Base-by-base conservation (phyloP, 2,113 vertebrate genomes). In the Corydoras sp. region DNA sequence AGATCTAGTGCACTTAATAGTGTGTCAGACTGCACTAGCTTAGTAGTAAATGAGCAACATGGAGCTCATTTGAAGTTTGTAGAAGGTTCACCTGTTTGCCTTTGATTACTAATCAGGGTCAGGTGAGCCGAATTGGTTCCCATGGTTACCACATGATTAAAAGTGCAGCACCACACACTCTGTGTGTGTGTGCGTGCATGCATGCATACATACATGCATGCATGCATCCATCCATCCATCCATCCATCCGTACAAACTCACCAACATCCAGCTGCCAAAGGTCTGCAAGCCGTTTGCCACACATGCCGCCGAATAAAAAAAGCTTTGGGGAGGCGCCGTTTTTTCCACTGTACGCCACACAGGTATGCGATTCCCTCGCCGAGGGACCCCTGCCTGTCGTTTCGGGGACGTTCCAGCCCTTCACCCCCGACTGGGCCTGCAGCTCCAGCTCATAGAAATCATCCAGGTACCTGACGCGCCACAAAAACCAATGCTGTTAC, bases 371-470 rank as follows among this genome's bases (percentile, higher is more conserved):
- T 83, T 99, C 97, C 68, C 96, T 88, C 1, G 96, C 90, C 55
- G 92, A 92, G 0, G 97, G 96, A 53, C 91, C 84, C 7, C 73
- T 66, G 0, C 95, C 94, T 86, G 93, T 94, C 0, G 91, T 96
- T 70, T 93, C 90, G 53, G 94, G 95, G 78, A 98, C 85, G 76
- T 83, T 94, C 97, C 96, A 99, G 67, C 92, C 89, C 15, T 92
- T 90, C 5, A 91, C 94, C 7, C 95, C 95, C n/a, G 95, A 96
- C 60, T 90, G 84, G 0, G 93, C 86, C 79, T 95, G 94, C 56
- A 99, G 87, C 83, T 98, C 97, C 86, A 99, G 82, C 82, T 97
- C 95, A 82, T 94, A 98, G 70, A 98, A 90, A 82, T 99, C 97
- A 79, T 91, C 91, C 88, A 99, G 80, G 82, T 98, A 98, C 76